phyloP scores from a whole-genome alignment of 2,888 invertebrate species.

The Nycteola revayana region DNA sequence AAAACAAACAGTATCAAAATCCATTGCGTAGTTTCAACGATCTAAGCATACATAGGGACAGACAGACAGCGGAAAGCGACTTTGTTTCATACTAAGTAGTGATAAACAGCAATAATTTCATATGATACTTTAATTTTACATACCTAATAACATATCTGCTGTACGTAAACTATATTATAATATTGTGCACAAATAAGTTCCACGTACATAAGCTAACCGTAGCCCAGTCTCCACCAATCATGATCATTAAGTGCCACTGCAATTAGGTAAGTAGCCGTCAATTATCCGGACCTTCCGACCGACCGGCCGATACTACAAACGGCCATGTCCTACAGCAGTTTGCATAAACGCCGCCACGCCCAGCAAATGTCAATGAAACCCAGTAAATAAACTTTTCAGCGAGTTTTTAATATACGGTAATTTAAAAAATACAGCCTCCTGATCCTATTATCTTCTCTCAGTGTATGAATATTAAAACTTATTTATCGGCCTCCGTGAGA shows the following conservation, averaged over 20 bases:
- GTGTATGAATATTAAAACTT: slow-evolving; percentile 32
- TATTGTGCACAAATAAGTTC: slow-evolving; percentile 9
- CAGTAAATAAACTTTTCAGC: slow-evolving; percentile 36
- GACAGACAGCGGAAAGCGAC: no score
- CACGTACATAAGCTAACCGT: slow-evolving; percentile 12
- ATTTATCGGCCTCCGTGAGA: slow-evolving; percentile 27
- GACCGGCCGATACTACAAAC: slow-evolving; percentile 29
- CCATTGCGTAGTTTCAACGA: no score
- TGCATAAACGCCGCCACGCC: slow-evolving; percentile 66
- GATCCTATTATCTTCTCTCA: slow-evolving; percentile 33
- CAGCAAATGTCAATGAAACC: slow-evolving; percentile 49
- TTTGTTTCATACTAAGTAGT: no score
- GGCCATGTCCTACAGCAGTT: slow-evolving; percentile 36
- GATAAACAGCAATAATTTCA: no score
- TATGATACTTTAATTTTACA: no score
- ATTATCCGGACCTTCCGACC: slow-evolving; percentile 39
- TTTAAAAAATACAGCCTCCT: slow-evolving; percentile 36
- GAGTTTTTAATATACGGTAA: slow-evolving; percentile 39
- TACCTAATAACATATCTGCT: no score
- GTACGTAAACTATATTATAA: no score
- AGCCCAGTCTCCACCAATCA: slow-evolving; percentile 42
- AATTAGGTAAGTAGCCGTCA: slow-evolving; percentile 58
- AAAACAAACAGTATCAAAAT: no score
- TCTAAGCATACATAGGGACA: no score
- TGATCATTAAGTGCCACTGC: slow-evolving; percentile 55